These are phyloP conservation scores for Trachythela sp. DNA, from an alignment of 64 coral and sea anemone species.

Conservation along the genomic window DNA sequence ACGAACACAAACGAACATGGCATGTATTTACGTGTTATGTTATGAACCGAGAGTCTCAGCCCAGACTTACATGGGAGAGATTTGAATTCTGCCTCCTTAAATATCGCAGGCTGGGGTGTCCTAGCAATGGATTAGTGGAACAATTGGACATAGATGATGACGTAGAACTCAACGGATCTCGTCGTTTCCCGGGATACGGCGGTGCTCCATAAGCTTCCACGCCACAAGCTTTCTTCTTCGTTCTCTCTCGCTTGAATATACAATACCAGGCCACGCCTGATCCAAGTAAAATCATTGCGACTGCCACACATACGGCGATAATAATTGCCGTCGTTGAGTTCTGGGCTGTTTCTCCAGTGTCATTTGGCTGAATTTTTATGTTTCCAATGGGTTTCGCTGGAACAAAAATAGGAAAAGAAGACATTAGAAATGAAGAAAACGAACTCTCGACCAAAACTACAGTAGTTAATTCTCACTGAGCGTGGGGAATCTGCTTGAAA, in stretches of 20 bases:
- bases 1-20: too few relatives aligned
- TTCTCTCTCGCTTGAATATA: neutral
- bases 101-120: neutral
- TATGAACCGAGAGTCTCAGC: too few relatives aligned
- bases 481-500: too few relatives aligned
- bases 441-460: too few relatives aligned
- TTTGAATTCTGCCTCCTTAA: neutral
- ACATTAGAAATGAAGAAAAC: too few relatives aligned
- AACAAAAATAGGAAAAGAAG: too few relatives aligned
- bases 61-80: neutral
- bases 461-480: too few relatives aligned
- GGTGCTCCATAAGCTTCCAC: neutral
- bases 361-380: neutral
- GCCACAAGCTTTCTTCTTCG: neutral
- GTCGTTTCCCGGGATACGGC: neutral
- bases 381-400: too few relatives aligned
- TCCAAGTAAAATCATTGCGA: neutral
- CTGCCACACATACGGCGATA: neutral
- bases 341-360: neutral
- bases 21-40: too few relatives aligned
- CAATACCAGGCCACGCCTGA: neutral
- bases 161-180: neutral
- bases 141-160: neutral
- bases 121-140: neutral
- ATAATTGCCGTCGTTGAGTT: neutral